Evolutionary conservation across 2,113 vertebrate genomes (phyloP), one percentile per base, ranked within the genome.

Genomic region (Hepsetus odoe): DNA sequence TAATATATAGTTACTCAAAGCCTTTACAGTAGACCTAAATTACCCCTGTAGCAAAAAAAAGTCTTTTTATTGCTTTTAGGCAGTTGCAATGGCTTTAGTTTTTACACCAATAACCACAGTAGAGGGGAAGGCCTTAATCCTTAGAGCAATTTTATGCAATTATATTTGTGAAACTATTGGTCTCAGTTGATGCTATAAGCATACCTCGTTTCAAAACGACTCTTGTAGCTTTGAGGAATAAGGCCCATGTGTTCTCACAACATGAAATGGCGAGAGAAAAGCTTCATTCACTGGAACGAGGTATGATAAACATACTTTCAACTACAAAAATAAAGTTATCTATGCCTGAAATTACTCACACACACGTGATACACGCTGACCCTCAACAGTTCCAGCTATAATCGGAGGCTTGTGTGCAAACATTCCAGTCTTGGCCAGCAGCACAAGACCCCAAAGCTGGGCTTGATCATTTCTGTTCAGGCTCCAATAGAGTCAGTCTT

Each of bases 281-380:
- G 32, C 42, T 56, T 81, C 42, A 51, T 81, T 24, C 81, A 69
- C 71, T 85, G 82, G 69, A 81, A 84, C 76, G 82, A 77, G 70
- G 69, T 81, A 75, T 72, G 74, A n/a, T 62, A 22, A 38, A 20
- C 65, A 73, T 49, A 49, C 2, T n/a, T 55, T 24, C 2, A 49
- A 51, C 62, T 38, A 32, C 30, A 80, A 81, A 81, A 72, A 82
- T 65, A 53, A 55, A 14, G 22, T 77, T 44, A 38, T 76, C 22
- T 73, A 72, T 76, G 72, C 71, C 28, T 79, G 80, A 76, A 67
- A 38, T 59, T 26, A 55, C 53, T 46, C 71, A 5, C 58, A 51
- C 59, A 80, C n/a, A 12, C n/a, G n/a, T n/a, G n/a, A 56, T 32
- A 74, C 35, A 65, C 22, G 18, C 42, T 76, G 13, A 28, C 35